These are phyloP conservation scores for Siniperca scherzeri DNA, from an alignment of 2,797 vertebrate genomes.

Conservation along the genomic window DNA sequence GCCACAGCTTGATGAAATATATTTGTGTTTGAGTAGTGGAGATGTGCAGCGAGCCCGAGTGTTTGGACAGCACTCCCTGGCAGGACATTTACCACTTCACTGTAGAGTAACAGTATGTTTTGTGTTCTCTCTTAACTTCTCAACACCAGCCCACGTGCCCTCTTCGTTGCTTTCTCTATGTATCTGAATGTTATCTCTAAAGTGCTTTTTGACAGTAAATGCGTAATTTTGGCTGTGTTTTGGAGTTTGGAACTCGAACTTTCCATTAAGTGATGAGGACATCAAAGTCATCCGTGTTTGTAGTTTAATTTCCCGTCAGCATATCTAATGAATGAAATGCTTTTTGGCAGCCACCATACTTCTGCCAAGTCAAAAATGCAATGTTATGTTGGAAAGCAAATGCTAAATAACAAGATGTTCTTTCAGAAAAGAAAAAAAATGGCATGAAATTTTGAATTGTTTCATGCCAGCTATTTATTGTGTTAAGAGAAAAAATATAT, in stretches of 20 bases:
- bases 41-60: slow-evolving; percentile 15
- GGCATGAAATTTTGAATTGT: not conserved
- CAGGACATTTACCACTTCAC: slow-evolving; percentile 19
- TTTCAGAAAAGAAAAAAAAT: not conserved
- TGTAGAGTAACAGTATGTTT: not conserved
- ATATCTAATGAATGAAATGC: not conserved
- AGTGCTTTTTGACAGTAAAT: too few relatives aligned
- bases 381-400: not conserved
- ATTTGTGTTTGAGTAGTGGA: slow-evolving; percentile 52
- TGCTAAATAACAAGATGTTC: not conserved
- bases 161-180: not conserved
- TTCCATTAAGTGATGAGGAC: not conserved
- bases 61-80: slow-evolving; percentile 44
- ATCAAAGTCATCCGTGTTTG: not conserved
- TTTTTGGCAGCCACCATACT: not conserved
- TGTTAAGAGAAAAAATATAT: not conserved
- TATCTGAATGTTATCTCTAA: not conserved
- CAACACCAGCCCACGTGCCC: not conserved
- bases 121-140: not conserved
- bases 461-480: not conserved
- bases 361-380: not conserved
- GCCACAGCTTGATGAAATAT: slow-evolving; percentile 45
- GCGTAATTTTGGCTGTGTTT: not conserved
- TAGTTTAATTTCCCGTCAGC: not conserved
- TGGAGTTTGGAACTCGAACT: not conserved